phyloP scores from a whole-genome alignment of 37 sponge, comb jelly and placozoan species.

The Cladorhizidae sp. region DNA sequence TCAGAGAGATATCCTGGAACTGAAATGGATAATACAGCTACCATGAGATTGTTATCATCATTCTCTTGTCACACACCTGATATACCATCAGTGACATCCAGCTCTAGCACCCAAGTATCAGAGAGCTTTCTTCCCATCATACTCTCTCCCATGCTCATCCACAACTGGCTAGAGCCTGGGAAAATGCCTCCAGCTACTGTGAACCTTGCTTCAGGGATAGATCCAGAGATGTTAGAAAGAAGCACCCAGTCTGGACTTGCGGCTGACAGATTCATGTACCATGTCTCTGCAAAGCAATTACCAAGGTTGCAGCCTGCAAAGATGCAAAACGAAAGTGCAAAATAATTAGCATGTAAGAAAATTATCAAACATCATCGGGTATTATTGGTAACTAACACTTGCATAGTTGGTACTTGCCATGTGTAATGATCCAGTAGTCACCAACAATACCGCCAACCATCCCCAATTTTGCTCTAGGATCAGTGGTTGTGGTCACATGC shows the following conservation, averaged over 20 bases:
- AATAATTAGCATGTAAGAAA: neutral
- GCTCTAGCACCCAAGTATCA: slow-evolving; percentile 43
- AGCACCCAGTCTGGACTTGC: neutral
- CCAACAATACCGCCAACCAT: slow-evolving; percentile 33
- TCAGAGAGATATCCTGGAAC: too few species aligned
- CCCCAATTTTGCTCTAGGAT: slow-evolving; percentile 25
- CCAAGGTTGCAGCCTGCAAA: slow-evolving; percentile 11
- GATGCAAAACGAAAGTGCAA: neutral
- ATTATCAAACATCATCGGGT: too few species aligned
- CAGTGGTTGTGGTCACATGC: neutral
- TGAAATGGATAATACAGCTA: too few species aligned
- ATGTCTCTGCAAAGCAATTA: slow-evolving; percentile 33
- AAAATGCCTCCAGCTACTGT: slow-evolving; percentile 27
- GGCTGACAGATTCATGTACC: slow-evolving; percentile 16
- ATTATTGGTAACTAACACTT: neutral
- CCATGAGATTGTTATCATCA: neutral
- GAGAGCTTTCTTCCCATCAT: slow-evolving; percentile 17
- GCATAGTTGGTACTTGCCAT: too few species aligned
- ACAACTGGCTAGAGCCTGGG: slow-evolving; percentile 15
- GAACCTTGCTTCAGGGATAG: slow-evolving; percentile 4
- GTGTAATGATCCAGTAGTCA: slow-evolving; percentile 34
- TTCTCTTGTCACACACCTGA: neutral
- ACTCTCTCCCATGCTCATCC: slow-evolving; percentile 54
- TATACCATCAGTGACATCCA: neutral
- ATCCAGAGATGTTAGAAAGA: neutral